These are phyloP conservation scores for Hydrotaea diabolus DNA, from an alignment of 2,888 invertebrate species.

Conservation along the genomic window DNA sequence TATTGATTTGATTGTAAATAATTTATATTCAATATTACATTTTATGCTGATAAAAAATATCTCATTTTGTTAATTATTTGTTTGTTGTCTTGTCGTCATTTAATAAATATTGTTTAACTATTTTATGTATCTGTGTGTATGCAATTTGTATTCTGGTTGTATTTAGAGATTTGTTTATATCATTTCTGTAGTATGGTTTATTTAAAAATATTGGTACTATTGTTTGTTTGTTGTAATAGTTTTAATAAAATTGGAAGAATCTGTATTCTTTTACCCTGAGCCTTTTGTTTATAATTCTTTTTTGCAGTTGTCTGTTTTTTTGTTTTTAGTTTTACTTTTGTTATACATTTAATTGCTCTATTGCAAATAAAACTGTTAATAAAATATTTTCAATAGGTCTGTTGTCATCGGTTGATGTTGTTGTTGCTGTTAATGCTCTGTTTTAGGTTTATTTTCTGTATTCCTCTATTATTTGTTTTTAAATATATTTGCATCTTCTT, in stretches of 20 bases:
- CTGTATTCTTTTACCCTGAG: constrained; percentile 81
- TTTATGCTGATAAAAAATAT: constrained; percentile 56
- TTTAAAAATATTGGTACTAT: constrained; percentile 68
- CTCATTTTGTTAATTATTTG: constrained; percentile 52
- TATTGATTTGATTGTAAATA: constrained; percentile 69
- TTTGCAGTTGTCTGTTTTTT: constrained; percentile 44
- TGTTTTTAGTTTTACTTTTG: constrained; percentile 68
- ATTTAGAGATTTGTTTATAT: constrained; percentile 57
- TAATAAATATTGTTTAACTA: constrained; percentile 60
- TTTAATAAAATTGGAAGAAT: constrained; percentile 80
- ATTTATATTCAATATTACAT: constrained; percentile 54
- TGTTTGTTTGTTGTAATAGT: constrained; percentile 70
- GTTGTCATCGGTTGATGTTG: constrained; percentile 19
- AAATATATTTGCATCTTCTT: constrained; percentile 39
- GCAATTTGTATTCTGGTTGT: constrained; percentile 68
- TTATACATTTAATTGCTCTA: constrained; percentile 51
- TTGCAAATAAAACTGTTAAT: constrained; percentile 64
- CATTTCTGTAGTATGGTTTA: constrained; percentile 37
- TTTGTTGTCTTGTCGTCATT: constrained; percentile 43
- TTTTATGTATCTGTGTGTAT: constrained; percentile 51
- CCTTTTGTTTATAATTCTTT: constrained; percentile 72
- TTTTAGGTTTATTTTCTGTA: constrained; percentile 31
- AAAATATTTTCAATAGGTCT: constrained; percentile 57
- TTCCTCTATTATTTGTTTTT: constrained; percentile 25
- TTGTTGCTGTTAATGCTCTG: constrained; percentile 51